Base-by-base conservation (phyloP, 2,797 vertebrate species). In the Hirundo rustica region DNA sequence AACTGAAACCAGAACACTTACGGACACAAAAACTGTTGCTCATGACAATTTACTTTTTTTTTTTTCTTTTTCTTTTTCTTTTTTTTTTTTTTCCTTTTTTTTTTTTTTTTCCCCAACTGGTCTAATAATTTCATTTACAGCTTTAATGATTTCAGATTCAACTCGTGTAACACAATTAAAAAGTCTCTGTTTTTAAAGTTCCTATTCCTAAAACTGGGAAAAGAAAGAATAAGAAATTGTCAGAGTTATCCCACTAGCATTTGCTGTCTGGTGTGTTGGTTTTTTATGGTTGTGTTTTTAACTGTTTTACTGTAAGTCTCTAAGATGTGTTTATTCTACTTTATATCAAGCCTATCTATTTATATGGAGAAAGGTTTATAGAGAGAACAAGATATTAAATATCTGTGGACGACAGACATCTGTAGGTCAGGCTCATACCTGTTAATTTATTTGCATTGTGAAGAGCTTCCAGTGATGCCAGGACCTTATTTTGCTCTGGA, bases 401-500 rank as follows among this genome's bases (percentile, higher is more conserved):
- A 72, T 44, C 25, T 70, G 10, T 30, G n/a, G 7, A 42, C 6
- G 68, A 45, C 10, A 66, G 12, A 16, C 10, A 26, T 54, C 23
- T 53, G 13, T 54, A 48, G 5, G 21, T 86, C 1, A 0, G 27
- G 11, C 5, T 67, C 96, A 9, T 97, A 99, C 99, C 98, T 91
- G 98, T 96, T 10, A 94, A 0, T 26, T 9, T 80, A 93, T 98
- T 96, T 48, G 93, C 17, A 26, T 38, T 75, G 4, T 21, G 60
- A 95, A 99, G 96, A 96, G 51, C 77, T 54, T 85, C 76, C 88
- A 99, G 75, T 55, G 89, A n/a, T 25, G 84, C 44, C n/a, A 99
- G 80, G 7, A 98, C 79, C 61, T 58, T 93, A 61, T 99, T 99
- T 95, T 99, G 98, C 71, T 97, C 92, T 8, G 45, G 0, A 64